Conservation (phyloP, 2,113 vertebrate species). For the Zosterops lateralis region DNA sequence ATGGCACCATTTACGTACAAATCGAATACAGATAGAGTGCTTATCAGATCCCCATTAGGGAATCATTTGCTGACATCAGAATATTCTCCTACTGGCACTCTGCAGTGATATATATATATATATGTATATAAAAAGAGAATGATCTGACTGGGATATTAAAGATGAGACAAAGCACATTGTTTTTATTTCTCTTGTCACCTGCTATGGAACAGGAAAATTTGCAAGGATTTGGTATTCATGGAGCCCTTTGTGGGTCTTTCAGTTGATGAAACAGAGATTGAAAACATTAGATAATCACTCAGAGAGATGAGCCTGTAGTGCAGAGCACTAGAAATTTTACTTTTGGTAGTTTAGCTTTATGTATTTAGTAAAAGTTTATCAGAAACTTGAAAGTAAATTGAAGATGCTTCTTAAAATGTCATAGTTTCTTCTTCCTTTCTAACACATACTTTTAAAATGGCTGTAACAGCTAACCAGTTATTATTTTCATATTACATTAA, state of each 20-base stretch:
- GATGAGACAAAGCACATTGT: neutral
- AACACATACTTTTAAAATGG: neutral
- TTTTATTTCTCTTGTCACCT: constrained; percentile 21
- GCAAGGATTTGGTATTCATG: neutral
- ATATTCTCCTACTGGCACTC: neutral
- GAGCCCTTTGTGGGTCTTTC: neutral
- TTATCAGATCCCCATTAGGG: constrained; percentile 37
- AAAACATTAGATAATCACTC: neutral
- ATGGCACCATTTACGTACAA: constrained; percentile 14
- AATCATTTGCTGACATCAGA: constrained; percentile 27
- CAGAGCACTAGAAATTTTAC: neutral
- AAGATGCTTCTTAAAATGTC: neutral
- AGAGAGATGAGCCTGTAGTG: neutral
- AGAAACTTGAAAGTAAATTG: neutral
- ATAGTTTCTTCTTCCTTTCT: neutral
- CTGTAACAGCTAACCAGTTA: neutral
- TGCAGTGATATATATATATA: neutral
- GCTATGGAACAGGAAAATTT: neutral
- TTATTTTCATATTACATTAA: neutral
- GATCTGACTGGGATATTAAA: neutral
- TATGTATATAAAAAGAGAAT: neutral
- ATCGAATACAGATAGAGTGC: constrained; percentile 31
- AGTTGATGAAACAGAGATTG: neutral
- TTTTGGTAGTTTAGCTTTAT: neutral
- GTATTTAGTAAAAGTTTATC: neutral